Percentiles rank a stretch among this genome's conserved stretches.
Evolutionary conservation across 2,113 vertebrate species (phyloP).

Genomic region (Boleophthalmus pectinirostris): DNA sequence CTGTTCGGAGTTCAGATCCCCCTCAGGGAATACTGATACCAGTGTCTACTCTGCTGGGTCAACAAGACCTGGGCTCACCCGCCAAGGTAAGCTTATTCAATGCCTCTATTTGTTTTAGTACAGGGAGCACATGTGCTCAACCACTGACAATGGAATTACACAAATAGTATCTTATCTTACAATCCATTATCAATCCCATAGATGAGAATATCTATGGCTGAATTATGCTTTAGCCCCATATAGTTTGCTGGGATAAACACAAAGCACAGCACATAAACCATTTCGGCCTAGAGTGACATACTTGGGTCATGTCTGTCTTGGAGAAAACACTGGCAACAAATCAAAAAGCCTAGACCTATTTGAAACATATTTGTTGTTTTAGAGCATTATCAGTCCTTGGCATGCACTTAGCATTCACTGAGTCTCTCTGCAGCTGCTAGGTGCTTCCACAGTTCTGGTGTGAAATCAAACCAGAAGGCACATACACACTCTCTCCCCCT

Average conservation of each 20-base stretch:
- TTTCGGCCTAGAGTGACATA: not conserved
- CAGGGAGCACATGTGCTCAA: not conserved
- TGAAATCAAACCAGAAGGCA: slow-evolving; percentile 54
- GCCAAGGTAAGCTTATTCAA: slow-evolving; percentile 65
- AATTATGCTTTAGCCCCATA: too few relatives aligned
- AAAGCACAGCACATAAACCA: too few relatives aligned
- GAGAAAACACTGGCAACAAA: not conserved
- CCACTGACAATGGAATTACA: not conserved
- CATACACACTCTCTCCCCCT: slow-evolving; percentile 22
- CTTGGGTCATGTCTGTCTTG: not conserved
- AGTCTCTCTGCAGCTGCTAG: slow-evolving; percentile 24
- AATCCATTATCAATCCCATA: not conserved
- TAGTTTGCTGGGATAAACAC: too few relatives aligned
- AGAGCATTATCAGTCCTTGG: slow-evolving; percentile 1
- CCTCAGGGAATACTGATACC: slow-evolving; percentile 46
- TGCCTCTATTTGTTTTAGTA: not conserved
- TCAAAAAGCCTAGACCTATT: not conserved
- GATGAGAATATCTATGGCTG: too few relatives aligned
- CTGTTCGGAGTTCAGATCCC: slow-evolving; percentile 50
- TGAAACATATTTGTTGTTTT: not conserved
- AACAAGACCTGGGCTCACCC: slow-evolving; percentile 61
- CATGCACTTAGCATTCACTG: slow-evolving; percentile 19
- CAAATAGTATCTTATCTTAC: not conserved
- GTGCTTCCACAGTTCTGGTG: slow-evolving; percentile 34
- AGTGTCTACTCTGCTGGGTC: slow-evolving; percentile 48